Evolutionary conservation across 2,797 vertebrate genomes (phyloP), one percentile per base, ranked within the genome.

Genomic region (Malacoctenus gilli): DNA sequence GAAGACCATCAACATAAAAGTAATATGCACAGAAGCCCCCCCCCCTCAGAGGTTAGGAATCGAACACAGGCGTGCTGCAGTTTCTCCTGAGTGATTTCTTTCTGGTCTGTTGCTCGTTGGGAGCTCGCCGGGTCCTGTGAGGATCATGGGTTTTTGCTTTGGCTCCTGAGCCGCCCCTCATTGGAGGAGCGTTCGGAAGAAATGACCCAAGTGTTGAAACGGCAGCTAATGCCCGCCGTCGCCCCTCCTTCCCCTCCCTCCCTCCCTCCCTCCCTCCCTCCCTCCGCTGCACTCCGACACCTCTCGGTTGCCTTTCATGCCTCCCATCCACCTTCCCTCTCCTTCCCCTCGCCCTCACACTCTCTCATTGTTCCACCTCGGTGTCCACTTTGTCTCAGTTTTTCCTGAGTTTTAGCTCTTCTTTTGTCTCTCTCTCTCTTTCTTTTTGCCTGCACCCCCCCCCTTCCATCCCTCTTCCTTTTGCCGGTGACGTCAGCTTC

Each of bases 151-250:
- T 28, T n/a, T 66, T 60, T 36, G 37, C 61, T 54, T 44, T 15
- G 59, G 42, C 28, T 30, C 55, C 47, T 64, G 63, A 44, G 41
- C 65, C 55, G 66, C 41, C 43, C 62, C 41, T 46, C 62, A 31
- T 47, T 59, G 60, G 59, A 70, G 36, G 30, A 61, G 36, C 34
- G 65, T 51, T 64, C 46, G 77, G 75, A 87, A 87, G 72, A 80
- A 84, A 74, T 81, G 48, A 87, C 67, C 65, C 32, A 82, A 80
- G 77, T 83, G 84, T 80, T 79, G 59, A 52, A 87, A 77, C 52
- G 21, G 22, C 37, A 59, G 64, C 63, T 42, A 20, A 44, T 60
- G 59, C 61, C 58, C 56, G 23, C 58, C 2, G 20, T 11, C 0
- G 5, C 59, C 65, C 69, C 69, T 58, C 73, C 65, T 36, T 51